These are phyloP conservation scores for Onychomys leucogaster DNA, from an alignment of 2,797 vertebrate species.

Conservation along the genomic window DNA sequence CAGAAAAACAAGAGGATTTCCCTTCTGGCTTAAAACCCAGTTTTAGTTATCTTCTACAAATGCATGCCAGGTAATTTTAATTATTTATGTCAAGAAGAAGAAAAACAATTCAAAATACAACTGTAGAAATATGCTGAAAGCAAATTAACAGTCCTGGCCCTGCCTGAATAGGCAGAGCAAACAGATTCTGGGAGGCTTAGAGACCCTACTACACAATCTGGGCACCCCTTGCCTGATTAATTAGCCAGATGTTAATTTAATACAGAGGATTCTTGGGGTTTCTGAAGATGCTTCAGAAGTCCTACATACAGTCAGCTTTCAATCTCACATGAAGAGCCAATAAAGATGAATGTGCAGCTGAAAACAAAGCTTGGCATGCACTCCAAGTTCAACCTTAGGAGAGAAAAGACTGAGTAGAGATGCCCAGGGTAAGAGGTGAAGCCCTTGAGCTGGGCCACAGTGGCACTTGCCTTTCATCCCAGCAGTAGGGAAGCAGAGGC, in stretches of 20 bases:
- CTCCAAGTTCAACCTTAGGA: not conserved
- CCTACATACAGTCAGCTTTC: not conserved
- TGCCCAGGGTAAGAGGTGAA: not conserved
- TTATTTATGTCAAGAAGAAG: slow-evolving; percentile 63
- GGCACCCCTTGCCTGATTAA: not conserved
- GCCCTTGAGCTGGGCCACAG: not conserved
- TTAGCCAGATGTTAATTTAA: not conserved
- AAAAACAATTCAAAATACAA: slow-evolving; percentile 45
- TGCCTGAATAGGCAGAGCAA: not conserved
- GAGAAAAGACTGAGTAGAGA: not conserved
- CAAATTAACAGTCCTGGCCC: not conserved
- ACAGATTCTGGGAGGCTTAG: not conserved
- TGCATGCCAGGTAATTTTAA: slow-evolving; percentile 7
- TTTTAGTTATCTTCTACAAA: slow-evolving; percentile 28
- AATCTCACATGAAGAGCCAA: not conserved
- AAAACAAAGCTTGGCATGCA: not conserved
- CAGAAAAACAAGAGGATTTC: slow-evolving; percentile 69
- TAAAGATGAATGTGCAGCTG: not conserved
- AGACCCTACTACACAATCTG: not conserved
- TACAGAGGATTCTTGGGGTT: not conserved
- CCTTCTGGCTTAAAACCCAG: slow-evolving; percentile 47
- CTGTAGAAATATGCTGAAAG: slow-evolving; percentile 20
- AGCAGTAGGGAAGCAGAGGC: not conserved
- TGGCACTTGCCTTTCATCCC: not conserved
- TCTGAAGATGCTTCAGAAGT: not conserved